Evolutionary conservation across 2,113 vertebrate species (phyloP).

Genomic region (Odocoileus virginianus): DNA sequence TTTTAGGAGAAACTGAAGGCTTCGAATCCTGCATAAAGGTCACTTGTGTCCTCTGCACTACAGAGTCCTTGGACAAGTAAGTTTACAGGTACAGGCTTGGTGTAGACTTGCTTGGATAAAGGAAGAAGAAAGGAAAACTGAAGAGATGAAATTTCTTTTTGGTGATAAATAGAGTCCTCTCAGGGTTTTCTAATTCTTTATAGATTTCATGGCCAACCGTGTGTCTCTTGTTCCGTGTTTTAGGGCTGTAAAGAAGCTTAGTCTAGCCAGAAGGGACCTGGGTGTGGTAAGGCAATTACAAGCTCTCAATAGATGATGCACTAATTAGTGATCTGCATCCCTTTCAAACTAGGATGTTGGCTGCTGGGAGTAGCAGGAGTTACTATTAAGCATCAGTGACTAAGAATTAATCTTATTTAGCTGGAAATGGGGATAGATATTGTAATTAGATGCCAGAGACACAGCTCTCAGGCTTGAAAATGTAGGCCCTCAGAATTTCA

Average conservation of each 20-base stretch:
- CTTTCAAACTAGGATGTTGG: slow-evolving; percentile 49
- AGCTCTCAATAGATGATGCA: slow-evolving; percentile 48
- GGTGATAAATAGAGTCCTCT: slow-evolving; percentile 6
- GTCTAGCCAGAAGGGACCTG: slow-evolving; percentile 50
- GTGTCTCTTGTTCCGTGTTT: neutral
- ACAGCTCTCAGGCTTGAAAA: slow-evolving; percentile 34
- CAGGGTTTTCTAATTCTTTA: slow-evolving; percentile 12
- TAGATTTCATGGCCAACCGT: neutral
- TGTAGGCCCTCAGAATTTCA: neutral
- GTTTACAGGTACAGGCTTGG: neutral
- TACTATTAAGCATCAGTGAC: slow-evolving; percentile 59
- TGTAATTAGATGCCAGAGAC: slow-evolving; percentile 59
- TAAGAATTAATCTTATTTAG: slow-evolving; percentile 68
- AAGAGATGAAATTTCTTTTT: slow-evolving; percentile 17
- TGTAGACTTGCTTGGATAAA: slow-evolving; percentile 1
- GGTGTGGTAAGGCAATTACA: slow-evolving; percentile 63
- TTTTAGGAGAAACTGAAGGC: neutral
- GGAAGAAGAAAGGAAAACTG: neutral
- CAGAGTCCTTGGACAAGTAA: neutral
- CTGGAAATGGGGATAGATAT: slow-evolving; percentile 49
- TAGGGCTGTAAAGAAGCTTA: slow-evolving; percentile 40
- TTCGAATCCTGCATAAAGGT: neutral
- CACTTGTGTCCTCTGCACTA: neutral
- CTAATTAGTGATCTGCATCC: slow-evolving; percentile 61
- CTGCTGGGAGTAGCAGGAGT: slow-evolving; percentile 51